These are phyloP conservation scores for Carassius auratus DNA, from an alignment of 2,113 vertebrate species.

Conservation along the genomic window DNA sequence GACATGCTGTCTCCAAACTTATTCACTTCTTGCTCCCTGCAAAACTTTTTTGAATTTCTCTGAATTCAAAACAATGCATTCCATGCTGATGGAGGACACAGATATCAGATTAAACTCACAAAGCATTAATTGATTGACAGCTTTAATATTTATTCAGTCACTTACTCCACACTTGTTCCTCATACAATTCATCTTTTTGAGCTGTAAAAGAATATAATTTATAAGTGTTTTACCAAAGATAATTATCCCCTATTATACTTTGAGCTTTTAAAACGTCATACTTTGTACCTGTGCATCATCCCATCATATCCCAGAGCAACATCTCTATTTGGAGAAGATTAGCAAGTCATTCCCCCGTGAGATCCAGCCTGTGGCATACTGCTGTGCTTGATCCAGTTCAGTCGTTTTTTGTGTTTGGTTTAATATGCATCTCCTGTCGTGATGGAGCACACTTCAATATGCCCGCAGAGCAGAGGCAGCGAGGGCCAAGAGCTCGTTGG, in stretches of 20 bases:
- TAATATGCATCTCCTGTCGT: background rate
- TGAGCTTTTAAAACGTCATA: slow-evolving; percentile 17
- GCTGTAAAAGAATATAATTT: background rate
- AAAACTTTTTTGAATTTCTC: background rate
- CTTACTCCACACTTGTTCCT: background rate
- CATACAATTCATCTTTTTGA: background rate
- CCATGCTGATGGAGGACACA: background rate
- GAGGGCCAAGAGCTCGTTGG: background rate
- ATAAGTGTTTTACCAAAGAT: background rate
- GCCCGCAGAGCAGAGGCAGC: background rate
- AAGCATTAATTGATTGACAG: background rate
- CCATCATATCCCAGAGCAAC: slow-evolving; percentile 24
- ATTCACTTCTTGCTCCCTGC: background rate
- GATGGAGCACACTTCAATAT: background rate
- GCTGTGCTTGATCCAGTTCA: slow-evolving; percentile 22
- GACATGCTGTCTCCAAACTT: background rate
- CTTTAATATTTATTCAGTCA: background rate
- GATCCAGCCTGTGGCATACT: slow-evolving; percentile 16
- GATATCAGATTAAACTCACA: background rate
- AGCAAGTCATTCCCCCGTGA: background rate
- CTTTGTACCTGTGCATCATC: background rate
- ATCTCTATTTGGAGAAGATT: slow-evolving; percentile 32
- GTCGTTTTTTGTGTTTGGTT: slow-evolving; percentile 4
- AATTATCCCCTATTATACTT: background rate
- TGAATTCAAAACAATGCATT: background rate